phyloP scores from a whole-genome alignment of 1,140 invertebrate species.

The Vanessa tameamea region DNA sequence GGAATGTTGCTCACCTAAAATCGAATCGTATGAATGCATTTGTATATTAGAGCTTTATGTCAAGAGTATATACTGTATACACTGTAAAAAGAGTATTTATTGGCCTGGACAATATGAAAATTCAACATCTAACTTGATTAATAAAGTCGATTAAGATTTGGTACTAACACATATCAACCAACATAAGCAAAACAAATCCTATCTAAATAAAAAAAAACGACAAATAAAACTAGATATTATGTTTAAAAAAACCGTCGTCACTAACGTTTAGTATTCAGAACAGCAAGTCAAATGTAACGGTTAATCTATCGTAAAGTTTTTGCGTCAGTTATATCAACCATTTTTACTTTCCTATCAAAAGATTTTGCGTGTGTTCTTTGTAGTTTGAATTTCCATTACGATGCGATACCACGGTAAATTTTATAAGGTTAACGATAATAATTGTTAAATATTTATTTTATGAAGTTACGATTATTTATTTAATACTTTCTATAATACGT shows the following conservation, averaged over 20 bases:
- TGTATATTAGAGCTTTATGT: too few relatives aligned
- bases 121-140: too few relatives aligned
- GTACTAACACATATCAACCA: too few relatives aligned
- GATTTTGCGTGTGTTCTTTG: background rate
- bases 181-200: too few relatives aligned
- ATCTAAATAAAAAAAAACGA: background rate
- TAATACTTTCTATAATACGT: too few relatives aligned
- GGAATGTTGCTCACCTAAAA: too few relatives aligned
- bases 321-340: slow-evolving; percentile 30
- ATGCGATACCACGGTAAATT: slow-evolving; percentile 11
- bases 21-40: too few relatives aligned
- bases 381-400: background rate
- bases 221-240: too few relatives aligned
- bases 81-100: too few relatives aligned
- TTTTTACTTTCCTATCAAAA: background rate
- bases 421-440: slow-evolving; percentile 12
- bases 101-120: too few relatives aligned
- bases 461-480: background rate
- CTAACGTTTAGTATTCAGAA: slow-evolving; percentile 12
- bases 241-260: background rate
- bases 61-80: too few relatives aligned
- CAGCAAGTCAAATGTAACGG: slow-evolving; percentile 5
- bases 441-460: background rate
- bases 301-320: slow-evolving; percentile 20
- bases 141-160: too few relatives aligned